Evolutionary conservation across 1,140 invertebrate species (phyloP).

Genomic region (Chironomus tepperi): DNA sequence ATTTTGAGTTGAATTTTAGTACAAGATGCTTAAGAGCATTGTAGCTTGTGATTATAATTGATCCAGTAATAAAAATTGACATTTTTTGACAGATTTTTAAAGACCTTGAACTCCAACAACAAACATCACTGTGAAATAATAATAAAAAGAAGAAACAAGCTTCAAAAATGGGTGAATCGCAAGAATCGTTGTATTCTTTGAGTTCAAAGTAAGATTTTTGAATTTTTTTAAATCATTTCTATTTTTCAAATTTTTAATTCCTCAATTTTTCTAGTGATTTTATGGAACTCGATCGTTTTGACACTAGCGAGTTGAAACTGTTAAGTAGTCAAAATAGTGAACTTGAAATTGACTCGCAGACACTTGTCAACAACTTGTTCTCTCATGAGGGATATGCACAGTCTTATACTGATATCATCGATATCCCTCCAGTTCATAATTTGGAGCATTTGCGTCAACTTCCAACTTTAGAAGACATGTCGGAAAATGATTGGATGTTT

Average conservation of each 20-base stretch:
- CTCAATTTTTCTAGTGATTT: background rate
- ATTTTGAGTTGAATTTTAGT: too few species aligned
- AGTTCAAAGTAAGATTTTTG: background rate
- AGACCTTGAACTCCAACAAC: background rate
- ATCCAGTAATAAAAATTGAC: background rate
- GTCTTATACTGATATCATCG: too few species aligned
- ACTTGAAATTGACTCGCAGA: background rate
- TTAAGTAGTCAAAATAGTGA: background rate
- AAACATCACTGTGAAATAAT: background rate
- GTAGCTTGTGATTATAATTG: too few species aligned
- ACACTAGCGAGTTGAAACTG: background rate
- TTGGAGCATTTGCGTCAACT: background rate
- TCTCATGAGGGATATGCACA: too few species aligned
- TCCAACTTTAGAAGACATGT: background rate
- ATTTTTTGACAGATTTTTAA: background rate
- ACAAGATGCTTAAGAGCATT: too few species aligned
- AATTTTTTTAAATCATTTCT: background rate
- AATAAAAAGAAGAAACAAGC: background rate
- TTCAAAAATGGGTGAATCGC: background rate
- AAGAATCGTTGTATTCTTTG: background rate
- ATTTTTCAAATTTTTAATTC: background rate
- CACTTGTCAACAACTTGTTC: background rate
- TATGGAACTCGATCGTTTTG: background rate
- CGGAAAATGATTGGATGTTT: background rate
- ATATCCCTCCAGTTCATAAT: background rate